Conservation (phyloP, 1,140 invertebrate genomes). For the Gonatopus flavifemur region DNA sequence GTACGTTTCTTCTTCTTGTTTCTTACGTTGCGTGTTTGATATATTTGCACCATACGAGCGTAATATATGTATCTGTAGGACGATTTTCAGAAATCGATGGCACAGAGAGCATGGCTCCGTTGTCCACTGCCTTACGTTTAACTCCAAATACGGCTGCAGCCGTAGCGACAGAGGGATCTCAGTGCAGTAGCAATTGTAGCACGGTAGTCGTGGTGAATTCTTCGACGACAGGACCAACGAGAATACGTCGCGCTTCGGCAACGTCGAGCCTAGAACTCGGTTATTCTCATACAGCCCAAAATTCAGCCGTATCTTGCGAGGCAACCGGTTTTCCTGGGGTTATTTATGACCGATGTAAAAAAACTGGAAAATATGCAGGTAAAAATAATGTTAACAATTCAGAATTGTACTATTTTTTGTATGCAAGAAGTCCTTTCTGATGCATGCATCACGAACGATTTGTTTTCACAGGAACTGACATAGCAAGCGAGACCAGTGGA, state of each 20-base stretch:
- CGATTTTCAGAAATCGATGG: constrained; percentile 44
- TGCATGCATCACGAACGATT: no score
- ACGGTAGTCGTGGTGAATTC: constrained; percentile 73
- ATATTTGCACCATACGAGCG: not conserved
- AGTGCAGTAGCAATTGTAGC: constrained; percentile 80
- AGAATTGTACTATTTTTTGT: not conserved
- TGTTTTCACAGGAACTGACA: constrained; percentile 41
- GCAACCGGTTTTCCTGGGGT: constrained; percentile 52
- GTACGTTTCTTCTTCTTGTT: constrained; percentile 20
- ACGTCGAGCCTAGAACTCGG: constrained; percentile 77
- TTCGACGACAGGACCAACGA: constrained; percentile 58
- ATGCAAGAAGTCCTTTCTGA: no score
- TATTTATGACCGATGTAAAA: constrained; percentile 57
- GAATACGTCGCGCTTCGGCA: constrained; percentile 63
- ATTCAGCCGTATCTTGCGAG: constrained; percentile 65
- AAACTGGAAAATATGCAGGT: constrained; percentile 48
- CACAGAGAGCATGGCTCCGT: constrained; percentile 28
- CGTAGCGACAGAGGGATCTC: constrained; percentile 65
- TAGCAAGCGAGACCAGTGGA: constrained; percentile 72
- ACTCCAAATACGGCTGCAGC: constrained; percentile 38
- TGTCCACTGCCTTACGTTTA: constrained; percentile 23
- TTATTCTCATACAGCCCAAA: constrained; percentile 81
- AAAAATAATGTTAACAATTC: constrained; percentile 15
- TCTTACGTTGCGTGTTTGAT: not conserved
- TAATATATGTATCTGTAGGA: not conserved